Conservation (phyloP, 2,113 vertebrate genomes). For the Microcebus murinus region DNA sequence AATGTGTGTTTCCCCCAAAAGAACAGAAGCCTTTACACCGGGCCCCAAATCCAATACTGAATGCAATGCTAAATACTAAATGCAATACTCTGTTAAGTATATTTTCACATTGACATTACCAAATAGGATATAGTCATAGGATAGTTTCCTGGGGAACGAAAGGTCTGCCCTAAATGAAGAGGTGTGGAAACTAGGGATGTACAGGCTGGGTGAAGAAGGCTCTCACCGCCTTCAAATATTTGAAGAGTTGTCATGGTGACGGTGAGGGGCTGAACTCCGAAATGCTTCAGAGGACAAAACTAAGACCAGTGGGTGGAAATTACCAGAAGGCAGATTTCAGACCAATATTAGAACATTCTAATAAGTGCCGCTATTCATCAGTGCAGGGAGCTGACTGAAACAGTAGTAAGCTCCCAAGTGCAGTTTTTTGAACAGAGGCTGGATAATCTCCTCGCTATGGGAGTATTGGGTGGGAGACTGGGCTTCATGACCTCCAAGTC, state of each 20-base stretch:
- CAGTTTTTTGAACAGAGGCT: conserved; percentile 5
- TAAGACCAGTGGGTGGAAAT: conserved; percentile 65
- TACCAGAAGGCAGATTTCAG: conserved; percentile 57
- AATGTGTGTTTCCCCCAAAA: not conserved
- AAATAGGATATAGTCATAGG: not conserved
- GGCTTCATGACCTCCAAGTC: conserved; percentile 52
- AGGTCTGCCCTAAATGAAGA: conserved; percentile 33
- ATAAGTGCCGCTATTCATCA: conserved; percentile 52
- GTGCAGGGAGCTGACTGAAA: conserved; percentile 21
- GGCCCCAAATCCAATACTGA: not conserved
- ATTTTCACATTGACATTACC: not conserved
- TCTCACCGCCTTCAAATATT: conserved; percentile 59
- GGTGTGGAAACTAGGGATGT: not conserved
- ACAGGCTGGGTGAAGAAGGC: not conserved
- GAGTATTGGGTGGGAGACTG: not conserved
- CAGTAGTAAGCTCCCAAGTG: conserved; percentile 14
- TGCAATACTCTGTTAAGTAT: not conserved
- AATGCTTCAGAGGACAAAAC: conserved; percentile 55
- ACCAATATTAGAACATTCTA: conserved; percentile 48
- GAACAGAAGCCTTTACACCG: not conserved
- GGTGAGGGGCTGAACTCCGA: conserved; percentile 32
- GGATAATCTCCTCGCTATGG: conserved; percentile 42
- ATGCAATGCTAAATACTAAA: not conserved
- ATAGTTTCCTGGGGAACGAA: not conserved
- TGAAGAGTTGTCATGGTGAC: conserved; percentile 76